phyloP scores from a whole-genome alignment of 2,888 invertebrate species.

The Chrysomela aeneicollis region DNA sequence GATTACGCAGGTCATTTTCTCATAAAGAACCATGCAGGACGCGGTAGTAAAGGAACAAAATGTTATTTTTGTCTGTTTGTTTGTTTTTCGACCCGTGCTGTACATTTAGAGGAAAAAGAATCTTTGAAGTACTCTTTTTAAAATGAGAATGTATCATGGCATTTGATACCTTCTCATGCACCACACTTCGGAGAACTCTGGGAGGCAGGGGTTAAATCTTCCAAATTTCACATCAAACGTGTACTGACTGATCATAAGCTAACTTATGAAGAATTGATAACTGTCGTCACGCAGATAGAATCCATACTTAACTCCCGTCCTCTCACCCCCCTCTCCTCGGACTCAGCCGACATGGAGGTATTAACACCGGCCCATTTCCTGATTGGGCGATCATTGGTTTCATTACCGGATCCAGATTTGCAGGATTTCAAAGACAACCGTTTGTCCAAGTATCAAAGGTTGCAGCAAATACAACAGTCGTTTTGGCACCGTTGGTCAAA shows the following conservation, averaged over 20 bases:
- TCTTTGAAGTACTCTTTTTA: neutral
- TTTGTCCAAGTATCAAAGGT: conserved; percentile 39
- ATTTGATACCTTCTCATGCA: conserved; percentile 40
- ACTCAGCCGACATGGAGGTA: conserved; percentile 43
- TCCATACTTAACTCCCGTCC: conserved; percentile 51
- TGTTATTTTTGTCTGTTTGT: conserved; percentile 13
- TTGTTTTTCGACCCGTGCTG: neutral
- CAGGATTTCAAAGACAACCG: conserved; percentile 28
- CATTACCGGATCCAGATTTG: conserved; percentile 36
- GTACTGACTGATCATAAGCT: conserved; percentile 39
- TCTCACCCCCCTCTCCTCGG: conserved; percentile 41
- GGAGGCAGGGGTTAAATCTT: no score
- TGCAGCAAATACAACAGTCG: conserved; percentile 42
- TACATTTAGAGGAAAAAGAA: conserved; percentile 7
- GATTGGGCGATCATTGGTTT: conserved; percentile 41
- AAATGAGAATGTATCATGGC: conserved; percentile 7
- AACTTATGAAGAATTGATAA: conserved; percentile 50
- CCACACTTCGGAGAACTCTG: no score
- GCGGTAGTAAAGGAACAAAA: neutral
- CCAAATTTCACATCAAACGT: conserved; percentile 49
- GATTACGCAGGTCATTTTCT: conserved; percentile 10
- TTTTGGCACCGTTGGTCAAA: conserved; percentile 43
- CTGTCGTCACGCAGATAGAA: conserved; percentile 49
- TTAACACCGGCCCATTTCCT: conserved; percentile 50
- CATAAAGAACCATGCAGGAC: neutral